Evolutionary conservation across 2,113 vertebrate genomes (phyloP).

Genomic region (Coptodon rendalli): DNA sequence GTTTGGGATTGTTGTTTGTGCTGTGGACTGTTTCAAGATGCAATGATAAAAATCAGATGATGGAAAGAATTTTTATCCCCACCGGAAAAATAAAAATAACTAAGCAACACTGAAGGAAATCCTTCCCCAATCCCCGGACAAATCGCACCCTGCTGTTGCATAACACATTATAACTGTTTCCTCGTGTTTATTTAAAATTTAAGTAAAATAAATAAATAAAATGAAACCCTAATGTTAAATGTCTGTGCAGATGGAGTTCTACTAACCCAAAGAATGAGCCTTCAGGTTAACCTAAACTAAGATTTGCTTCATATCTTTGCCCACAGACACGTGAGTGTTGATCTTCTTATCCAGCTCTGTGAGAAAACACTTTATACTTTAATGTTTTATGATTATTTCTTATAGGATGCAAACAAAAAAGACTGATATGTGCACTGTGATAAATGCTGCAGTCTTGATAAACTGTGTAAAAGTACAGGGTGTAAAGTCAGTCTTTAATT

Average conservation of each 20-base stretch:
- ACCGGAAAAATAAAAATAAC: not conserved
- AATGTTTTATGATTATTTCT: not conserved
- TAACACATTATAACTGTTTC: not conserved
- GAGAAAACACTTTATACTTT: not conserved
- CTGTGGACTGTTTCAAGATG: not conserved
- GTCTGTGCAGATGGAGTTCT: not conserved
- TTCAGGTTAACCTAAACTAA: rapidly evolving
- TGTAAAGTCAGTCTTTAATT: not conserved
- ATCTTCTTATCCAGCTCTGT: not conserved
- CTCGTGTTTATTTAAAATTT: not conserved
- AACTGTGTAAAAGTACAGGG: not conserved
- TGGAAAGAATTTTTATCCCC: not conserved
- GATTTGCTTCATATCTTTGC: rapidly evolving
- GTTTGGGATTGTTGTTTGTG: not conserved
- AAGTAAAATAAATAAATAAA: not conserved
- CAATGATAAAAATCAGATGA: rapidly evolving
- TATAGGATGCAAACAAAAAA: not conserved
- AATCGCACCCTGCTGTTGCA: not conserved
- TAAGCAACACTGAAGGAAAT: not conserved
- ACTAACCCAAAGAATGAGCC: not conserved
- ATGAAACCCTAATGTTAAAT: rapidly evolving
- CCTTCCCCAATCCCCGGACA: not conserved
- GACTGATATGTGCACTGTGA: not conserved
- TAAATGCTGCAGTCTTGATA: not conserved
- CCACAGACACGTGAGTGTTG: not conserved